phyloP scores from a whole-genome alignment of 1,140 invertebrate species.

The Zaprionus ornatus region DNA sequence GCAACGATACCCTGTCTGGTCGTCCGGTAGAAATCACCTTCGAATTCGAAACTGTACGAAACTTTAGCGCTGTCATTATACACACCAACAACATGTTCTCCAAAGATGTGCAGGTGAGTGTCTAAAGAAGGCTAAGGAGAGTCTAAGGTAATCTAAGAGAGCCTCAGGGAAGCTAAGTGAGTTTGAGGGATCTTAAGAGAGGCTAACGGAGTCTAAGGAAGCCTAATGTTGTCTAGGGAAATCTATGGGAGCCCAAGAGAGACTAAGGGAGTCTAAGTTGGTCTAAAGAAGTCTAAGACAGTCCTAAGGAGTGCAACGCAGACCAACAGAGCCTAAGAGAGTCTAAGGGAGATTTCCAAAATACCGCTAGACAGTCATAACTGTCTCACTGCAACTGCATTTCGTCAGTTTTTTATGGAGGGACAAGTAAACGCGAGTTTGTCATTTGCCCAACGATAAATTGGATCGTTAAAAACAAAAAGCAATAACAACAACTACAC shows the following conservation, averaged over 20 bases:
- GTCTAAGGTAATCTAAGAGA: background rate
- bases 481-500: conserved; percentile 22
- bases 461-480: conserved; percentile 44
- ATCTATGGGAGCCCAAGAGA: no score
- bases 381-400: conserved; percentile 36
- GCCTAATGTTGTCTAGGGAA: background rate
- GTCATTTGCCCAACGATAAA: conserved; percentile 37
- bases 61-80: conserved; percentile 91
- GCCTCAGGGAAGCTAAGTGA: no score
- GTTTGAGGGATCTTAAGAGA: no score
- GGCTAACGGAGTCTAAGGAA: background rate
- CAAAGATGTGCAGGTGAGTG: conserved; percentile 87
- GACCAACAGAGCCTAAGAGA: no score
- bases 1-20: conserved; percentile 87
- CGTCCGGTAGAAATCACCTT: conserved; percentile 89
- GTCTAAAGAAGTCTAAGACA: no score
- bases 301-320: no score
- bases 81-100: conserved; percentile 90
- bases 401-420: conserved; percentile 43
- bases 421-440: conserved; percentile 9
- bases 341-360: background rate
- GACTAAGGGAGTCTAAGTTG: background rate
- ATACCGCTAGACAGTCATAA: background rate
- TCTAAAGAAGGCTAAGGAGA: background rate
- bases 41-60: conserved; percentile 90